Evolutionary conservation across 2,888 invertebrate species (phyloP), one percentile per base, ranked within the genome.

Genomic region (Eugnorisma glareosa): DNA sequence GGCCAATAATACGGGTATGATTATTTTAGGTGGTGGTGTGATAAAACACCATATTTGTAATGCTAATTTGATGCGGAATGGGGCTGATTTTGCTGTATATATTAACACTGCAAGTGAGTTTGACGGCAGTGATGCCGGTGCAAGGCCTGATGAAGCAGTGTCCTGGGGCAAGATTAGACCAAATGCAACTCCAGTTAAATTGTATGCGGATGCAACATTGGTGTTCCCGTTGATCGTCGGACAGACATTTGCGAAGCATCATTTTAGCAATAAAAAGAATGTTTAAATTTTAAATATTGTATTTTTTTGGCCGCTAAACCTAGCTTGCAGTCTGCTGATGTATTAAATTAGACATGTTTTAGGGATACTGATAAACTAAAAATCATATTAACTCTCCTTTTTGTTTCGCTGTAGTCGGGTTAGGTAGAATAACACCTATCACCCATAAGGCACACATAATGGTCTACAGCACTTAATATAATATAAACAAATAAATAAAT

Each of bases 41-140:
- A 97, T 99, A n/a, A 99, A 99, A 95, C 99, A 99, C 96, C 99
- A 99, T 93, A 99, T 99, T 88, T 99, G 99, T 95, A 99, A 99
- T 97, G 99, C 99, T 2, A 99, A 99, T 97, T 97, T 99, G 75
- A 99, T 99, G 99, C 97, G 99, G 88, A 99, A 99, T 94, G 99
- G 99, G 28, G 99, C 99, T 1, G 99, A 99, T 94, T 99, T 97
- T 95, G 97, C 99, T 0, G 99, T 99, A 0, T 99, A 98, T 94
- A 96, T 99, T 21, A 99, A 99, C 94, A 99, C 99, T 0, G 98
- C 98, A 0, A 98, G 98, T 48, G 99, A 99, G 95, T 99, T 98
- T 97, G 99, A 99, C 96, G 99, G 99, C 0, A 99, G 99, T 92
- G 99, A 99, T 94, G 98, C 99, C 51, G 99, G 99, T 0, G 99